Evolutionary conservation across 2,888 invertebrate genomes (phyloP).

Genomic region (Cordylochernes scorpioides): DNA sequence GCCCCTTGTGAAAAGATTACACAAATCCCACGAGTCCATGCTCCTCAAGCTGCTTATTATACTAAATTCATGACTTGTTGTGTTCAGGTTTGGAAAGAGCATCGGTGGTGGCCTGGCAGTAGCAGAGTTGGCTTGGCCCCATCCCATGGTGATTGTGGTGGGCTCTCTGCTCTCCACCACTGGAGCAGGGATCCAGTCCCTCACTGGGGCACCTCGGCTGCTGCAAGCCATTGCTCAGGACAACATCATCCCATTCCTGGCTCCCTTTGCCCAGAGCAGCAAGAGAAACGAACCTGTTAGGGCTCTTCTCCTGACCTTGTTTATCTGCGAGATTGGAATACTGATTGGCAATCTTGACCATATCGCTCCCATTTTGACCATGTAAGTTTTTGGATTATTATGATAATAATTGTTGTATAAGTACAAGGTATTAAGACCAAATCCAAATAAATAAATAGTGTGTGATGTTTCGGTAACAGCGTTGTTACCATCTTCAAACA

Average conservation of each 20-base stretch:
- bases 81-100: slow-evolving; percentile 66
- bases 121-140: slow-evolving; percentile 87
- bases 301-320: slow-evolving; percentile 54
- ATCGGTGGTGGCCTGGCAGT: slow-evolving; percentile 85
- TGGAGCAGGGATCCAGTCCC: slow-evolving; percentile 86
- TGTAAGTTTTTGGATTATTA: slow-evolving; percentile 26
- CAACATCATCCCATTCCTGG: slow-evolving; percentile 82
- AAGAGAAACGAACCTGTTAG: slow-evolving; percentile 83
- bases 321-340: slow-evolving; percentile 29
- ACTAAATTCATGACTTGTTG: not conserved
- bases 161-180: slow-evolving; percentile 91
- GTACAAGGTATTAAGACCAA: too few species aligned
- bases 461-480: too few species aligned
- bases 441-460: too few species aligned
- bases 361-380: slow-evolving; percentile 79
- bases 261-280: slow-evolving; percentile 72
- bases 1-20: too few species aligned
- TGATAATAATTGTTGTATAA: too few species aligned
- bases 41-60: not conserved
- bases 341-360: slow-evolving; percentile 84
- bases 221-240: slow-evolving; percentile 87
- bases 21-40: not conserved
- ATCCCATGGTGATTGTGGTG: slow-evolving; percentile 86
- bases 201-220: slow-evolving; percentile 40
- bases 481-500: too few species aligned